Base-by-base conservation (phyloP, 2,113 vertebrate genomes). In the Crotalus helleri region DNA sequence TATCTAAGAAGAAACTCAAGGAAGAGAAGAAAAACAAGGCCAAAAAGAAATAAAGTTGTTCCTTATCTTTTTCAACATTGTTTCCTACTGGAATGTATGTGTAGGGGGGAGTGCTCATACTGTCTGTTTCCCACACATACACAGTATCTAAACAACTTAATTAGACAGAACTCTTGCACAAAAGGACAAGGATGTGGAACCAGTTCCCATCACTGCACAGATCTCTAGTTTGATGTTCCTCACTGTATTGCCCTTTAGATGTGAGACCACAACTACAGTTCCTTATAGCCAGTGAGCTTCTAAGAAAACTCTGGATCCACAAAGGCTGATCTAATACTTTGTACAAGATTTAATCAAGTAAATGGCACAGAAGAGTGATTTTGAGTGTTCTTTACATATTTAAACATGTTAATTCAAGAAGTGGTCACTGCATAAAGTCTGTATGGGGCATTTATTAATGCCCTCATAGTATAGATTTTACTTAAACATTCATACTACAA, bases 21-120 rank as follows among this genome's bases (percentile, higher is more conserved):
- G 98, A 98, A 94, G 99, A 99, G 93, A 99, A 99, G 97, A 98
- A 98, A 97, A 99, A 97, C 97, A 99, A 99, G 97, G 98, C 98
- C 96, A 98, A 98, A 96, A 97, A 97, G 95, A 97, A 98, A 97
- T 98, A 98, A 96, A 97, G 91, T 4, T n/a, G 8, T 54, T 19
- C 91, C 1, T 93, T n/a, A 91, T 11, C 5, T 93, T 51, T 92
- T 85, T 33, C 74, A 9, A 0, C 0, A 53, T 64, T 93, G 53
- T 15, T 57, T 89, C 3, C 74, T 33, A 44, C 6, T 11, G 88
- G 19, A 49, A 90, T 94, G 54, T 86, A 93, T 93, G n/a, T 92
- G 0, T 81, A 59, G 54, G 13, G 1, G 86, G 88, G 55, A 64
- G 39, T n/a, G 15, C 49, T 69, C 69, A 57, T 33, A 49, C 13